Evolutionary conservation across 2,797 vertebrate genomes (phyloP), one percentile per base, ranked within the genome.

Genomic region (Rhynchotus rufescens): DNA sequence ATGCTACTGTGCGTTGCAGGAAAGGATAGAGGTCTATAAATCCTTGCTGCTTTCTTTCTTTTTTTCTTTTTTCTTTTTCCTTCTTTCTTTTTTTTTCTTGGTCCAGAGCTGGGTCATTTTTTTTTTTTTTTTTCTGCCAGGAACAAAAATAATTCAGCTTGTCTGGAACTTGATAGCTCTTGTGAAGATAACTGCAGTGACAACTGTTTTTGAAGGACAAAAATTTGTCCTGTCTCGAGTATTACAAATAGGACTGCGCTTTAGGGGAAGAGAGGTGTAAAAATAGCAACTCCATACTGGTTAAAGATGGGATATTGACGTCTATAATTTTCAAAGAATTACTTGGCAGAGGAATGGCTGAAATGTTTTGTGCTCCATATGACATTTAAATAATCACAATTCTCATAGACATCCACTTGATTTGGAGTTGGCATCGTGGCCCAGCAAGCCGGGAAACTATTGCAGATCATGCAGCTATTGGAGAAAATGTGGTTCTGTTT

Each of bases 121-220:
- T 97, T 94, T 96, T 96, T 89, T 96, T 86, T 97, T 97, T 97
- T 94, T 96, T 96, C 95, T 97, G 84, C 93, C 88, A 89, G 87
- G 90, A 96, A 94, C 86, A 97, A 97, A 91, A 97, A 96, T 96
- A 97, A 97, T 97, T 97, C 94, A 96, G 83, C 92, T 95, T 98
- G 96, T 97, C 96, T 97, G 92, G 92, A 98, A 96, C 92, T 96
- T 97, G 97, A 97, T 98, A 97, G 96, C 94, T 97, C 88, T 97
- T 93, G 65, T 94, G 93, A 98, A 97, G 96, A 96, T 97, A 97
- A 97, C 88, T 71, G 90, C 93, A 88, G 80, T 96, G 97, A 97
- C 94, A 97, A 97, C 96, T 97, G 91, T 84, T 97, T 96, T 90
- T 98, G 96, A 98, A 98, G 97, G 97, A 96, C 96, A 98, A 97